Base-by-base conservation (phyloP, 2,113 vertebrate species). In the Poeciliopsis occidentalis region DNA sequence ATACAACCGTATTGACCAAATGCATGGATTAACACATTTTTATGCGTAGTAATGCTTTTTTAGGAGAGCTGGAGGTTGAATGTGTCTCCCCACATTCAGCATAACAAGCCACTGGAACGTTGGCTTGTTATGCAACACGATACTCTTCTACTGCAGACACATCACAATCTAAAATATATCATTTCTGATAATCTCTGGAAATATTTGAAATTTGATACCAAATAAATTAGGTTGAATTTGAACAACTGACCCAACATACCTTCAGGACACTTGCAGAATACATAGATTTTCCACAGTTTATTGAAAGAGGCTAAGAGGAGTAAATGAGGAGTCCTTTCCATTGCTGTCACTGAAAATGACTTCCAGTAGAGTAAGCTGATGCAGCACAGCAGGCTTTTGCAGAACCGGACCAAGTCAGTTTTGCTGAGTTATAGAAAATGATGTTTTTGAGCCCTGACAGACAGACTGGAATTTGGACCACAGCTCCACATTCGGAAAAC, bases 381-480 rank as follows among this genome's bases (percentile, higher is more conserved):
- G 71, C 68, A 75, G 71, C 41, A 10, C 4, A 29, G 78, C 34
- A 51, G 82, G 44, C 61, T 54, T 70, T 69, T 51, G 44, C 76
- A 76, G 60, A 74, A 68, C 64, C 64, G 68, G 73, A 71, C 51
- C 63, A 64, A 85, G 69, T 75, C 73, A 79, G 60, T 88, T 87
- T 57, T 82, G 44, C 64, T 81, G 70, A 87, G 80, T 76, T 72
- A 83, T 37, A 74, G 75, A 69, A 81, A 84, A 80, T 80, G 76
- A 81, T 81, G 79, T 61, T 15, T 65, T 37, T 69, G 74, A 82
- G 78, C 70, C 71, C 61, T 80, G 73, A 85, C 75, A 78, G 79
- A 60, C 10, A 79, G 75, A 51, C 74, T 64, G 73, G 82, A 87
- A 89, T 87, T 85, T 78, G 79, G 80, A 75, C 70, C 79, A 77